Evolutionary conservation across 2,888 invertebrate species (phyloP), one percentile per base, ranked within the genome.

Genomic region (Spodoptera exigua): DNA sequence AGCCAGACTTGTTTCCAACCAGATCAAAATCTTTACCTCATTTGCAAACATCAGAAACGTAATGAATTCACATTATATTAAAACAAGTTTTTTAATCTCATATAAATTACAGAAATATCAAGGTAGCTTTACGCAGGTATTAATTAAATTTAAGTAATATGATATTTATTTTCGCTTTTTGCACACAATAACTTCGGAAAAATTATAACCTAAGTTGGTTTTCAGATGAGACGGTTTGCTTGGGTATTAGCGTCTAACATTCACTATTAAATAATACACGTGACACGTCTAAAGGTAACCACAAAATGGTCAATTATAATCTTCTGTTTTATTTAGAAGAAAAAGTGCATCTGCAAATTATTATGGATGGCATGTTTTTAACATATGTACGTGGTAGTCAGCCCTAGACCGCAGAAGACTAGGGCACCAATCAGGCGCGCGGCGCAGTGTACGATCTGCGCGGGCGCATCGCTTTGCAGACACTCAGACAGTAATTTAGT

Each of bases 401-500:
- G 57, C 87, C 86, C 83, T 86, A 73, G 10, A 40, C 21, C 17
- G 40, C 49, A 74, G 56, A 54, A 70, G 78, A 81, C 79, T 83
- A 78, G 82, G 81, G 73, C 80, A 84, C 84, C 81, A 85, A 87
- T 86, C 86, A 87, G 82, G 85, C 86, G 84, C 77, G 75, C 69
- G 76, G 70, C 66, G 62, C 46, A 63, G 65, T 73, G 62, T 76
- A 70, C 77, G 65, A 77, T 77, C 67, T 79, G 83, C 85, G 86
- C 86, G 76, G 79, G 82, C 88, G 88, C 91, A 84, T 84, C 85
- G 82, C 74, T 73, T 72, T 78, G 82, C 77, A 83, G 84, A 84
- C 86, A 86, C 91, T 85, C 77, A 83, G 84, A 84, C 86, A 86
- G 92, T 85, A 91, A 92, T 92, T 93, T 89, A 85, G 85, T 85